Conservation (phyloP, 2,888 invertebrate genomes). For the Peribatodes rhomboidaria region DNA sequence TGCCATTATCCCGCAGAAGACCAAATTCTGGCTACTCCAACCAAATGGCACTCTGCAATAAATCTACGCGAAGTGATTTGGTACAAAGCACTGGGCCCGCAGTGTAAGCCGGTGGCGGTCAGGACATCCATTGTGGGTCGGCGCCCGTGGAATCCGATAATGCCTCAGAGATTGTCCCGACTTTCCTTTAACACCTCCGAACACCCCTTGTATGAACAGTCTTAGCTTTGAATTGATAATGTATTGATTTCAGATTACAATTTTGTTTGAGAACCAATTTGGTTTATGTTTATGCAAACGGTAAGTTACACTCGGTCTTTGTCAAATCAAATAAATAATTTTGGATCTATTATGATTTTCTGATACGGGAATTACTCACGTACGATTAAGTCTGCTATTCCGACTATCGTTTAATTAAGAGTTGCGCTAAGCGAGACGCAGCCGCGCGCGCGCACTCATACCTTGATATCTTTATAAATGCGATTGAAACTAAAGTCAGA, state of each 20-base stretch:
- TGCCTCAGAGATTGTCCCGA: conserved; percentile 82
- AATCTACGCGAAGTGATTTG: conserved; percentile 84
- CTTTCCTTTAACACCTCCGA: conserved; percentile 81
- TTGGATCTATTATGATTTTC: too few relatives aligned
- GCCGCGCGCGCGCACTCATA: too few relatives aligned
- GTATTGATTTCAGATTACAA: conserved; percentile 29
- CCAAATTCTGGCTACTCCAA: conserved; percentile 14
- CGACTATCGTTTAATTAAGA: too few relatives aligned
- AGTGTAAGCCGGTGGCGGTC: conserved; percentile 77
- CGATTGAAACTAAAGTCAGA: too few relatives aligned
- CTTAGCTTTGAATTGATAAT: conserved; percentile 56
- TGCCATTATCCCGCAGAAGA: conserved; percentile 9
- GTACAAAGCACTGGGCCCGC: conserved; percentile 84
- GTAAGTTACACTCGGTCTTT: background rate
- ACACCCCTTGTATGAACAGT: conserved; percentile 61
- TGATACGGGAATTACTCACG: too few relatives aligned
- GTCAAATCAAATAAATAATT: too few relatives aligned
- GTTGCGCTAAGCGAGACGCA: too few relatives aligned
- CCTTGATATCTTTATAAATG: too few relatives aligned
- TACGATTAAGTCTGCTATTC: too few relatives aligned
- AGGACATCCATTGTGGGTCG: conserved; percentile 82
- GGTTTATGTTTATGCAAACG: background rate
- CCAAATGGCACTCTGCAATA: conserved; percentile 73
- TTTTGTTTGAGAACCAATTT: conserved; percentile 3
- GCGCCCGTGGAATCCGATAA: conserved; percentile 84